phyloP scores from a whole-genome alignment of 2,888 invertebrate species.

The Geophilus truncorum region DNA sequence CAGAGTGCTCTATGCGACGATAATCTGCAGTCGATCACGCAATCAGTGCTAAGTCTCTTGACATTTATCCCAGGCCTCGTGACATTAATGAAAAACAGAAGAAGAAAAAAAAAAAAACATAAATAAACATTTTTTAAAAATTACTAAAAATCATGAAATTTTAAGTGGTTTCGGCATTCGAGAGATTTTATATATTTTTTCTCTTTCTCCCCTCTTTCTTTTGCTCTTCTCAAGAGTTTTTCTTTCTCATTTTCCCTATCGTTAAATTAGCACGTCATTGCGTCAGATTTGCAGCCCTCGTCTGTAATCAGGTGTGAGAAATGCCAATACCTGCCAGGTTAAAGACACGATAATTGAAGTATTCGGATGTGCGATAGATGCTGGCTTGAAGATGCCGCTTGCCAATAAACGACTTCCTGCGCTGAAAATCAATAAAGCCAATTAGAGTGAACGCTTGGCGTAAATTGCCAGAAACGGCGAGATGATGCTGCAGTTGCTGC shows the following conservation, averaged over 20 bases:
- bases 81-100: too few relatives aligned
- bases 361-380: background rate
- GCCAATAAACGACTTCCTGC: conserved; percentile 18
- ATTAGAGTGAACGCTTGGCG: conserved; percentile 24
- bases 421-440: conserved; percentile 15
- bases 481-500: background rate
- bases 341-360: conserved; percentile 22
- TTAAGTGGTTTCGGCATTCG: background rate
- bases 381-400: conserved; percentile 3
- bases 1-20: background rate
- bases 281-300: background rate
- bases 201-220: background rate
- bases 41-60: background rate
- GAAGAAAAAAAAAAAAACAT: too few relatives aligned
- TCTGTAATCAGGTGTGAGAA: background rate
- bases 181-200: too few relatives aligned
- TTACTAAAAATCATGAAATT: background rate
- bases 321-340: background rate
- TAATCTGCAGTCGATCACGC: background rate
- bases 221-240: background rate
- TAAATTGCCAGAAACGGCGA: background rate
- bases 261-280: background rate
- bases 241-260: background rate
- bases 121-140: background rate
- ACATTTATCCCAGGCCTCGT: background rate